These are phyloP conservation scores for Zosterops lateralis DNA, from an alignment of 2,113 vertebrate species.

Conservation along the genomic window DNA sequence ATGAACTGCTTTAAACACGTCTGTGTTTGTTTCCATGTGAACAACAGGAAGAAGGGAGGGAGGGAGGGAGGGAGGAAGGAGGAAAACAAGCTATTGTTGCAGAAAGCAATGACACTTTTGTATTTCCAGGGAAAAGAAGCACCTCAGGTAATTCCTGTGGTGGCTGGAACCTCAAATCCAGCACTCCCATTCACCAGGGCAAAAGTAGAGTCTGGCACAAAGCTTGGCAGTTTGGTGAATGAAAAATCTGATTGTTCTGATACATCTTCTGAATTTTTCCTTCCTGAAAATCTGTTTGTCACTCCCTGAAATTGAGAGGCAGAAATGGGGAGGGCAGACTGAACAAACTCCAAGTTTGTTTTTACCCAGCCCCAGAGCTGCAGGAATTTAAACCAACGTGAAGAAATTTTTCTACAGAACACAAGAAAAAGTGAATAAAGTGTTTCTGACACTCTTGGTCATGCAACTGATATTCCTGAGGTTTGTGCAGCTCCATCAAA, in stretches of 20 bases:
- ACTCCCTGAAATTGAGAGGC: not conserved
- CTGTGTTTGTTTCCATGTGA: not conserved
- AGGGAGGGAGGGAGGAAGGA: not conserved
- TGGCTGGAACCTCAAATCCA: not conserved
- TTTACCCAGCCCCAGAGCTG: not conserved
- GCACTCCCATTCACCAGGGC: no score
- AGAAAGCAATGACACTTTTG: not conserved
- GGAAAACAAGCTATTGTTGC: not conserved
- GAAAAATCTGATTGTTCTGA: not conserved
- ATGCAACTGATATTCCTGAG: not conserved
- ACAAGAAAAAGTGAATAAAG: not conserved
- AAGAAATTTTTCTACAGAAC: not conserved
- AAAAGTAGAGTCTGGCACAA: not conserved
- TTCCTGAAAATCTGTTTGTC: not conserved
- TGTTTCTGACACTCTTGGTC: not conserved
- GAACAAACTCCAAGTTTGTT: not conserved
- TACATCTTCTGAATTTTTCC: not conserved
- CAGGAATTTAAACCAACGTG: not conserved
- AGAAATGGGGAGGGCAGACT: not conserved
- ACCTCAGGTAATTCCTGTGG: not conserved
- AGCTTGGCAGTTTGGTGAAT: not conserved
- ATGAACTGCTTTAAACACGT: not conserved
- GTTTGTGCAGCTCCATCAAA: not conserved
- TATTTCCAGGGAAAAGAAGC: not conserved
- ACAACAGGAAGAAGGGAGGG: not conserved